Evolutionary conservation across 30 jellyfish, hydroid and myxozoan species (phyloP), one percentile per base, ranked within the genome.

Genomic region (Aurelia sp.): DNA sequence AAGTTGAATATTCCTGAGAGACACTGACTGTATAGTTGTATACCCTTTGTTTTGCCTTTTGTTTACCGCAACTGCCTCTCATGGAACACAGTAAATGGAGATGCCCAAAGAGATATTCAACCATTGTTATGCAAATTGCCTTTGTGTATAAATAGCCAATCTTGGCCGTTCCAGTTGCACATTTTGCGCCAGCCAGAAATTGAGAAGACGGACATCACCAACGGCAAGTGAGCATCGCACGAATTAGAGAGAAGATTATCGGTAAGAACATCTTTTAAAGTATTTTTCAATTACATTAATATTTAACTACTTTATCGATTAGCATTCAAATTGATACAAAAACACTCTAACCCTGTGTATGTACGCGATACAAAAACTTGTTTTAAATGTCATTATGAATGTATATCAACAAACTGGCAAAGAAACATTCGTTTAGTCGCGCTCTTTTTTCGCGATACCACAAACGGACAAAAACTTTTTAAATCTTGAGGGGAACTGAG

Each of bases 61-160:
- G 92, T 82, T 59, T 31, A 16, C 79, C 62, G 78, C 92, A 82
- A 82, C 85, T 82, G 92, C 92, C 82, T 68, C 92, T 70, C 85
- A 57, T 31, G 88, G 71, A 66, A 77, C 88, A 77, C 76, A 61
- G 53, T 52, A 59, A 35, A 35, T 66, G 91, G 82, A 48, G 84
- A 81, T 68, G 87, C 77, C 87, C 83, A 31, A 76, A 72, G 66
- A 61, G 48, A 48, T 69, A 53, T 68, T 50, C 82, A 72, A 31
- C 80, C 86, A 82, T 82, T 82, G 85, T 69, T 82, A 82, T 82
- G 92, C 86, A 82, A 82, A 82, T 82, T 60, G 86, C 79, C 22
- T 44, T 41, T 10, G 17, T 47, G 79, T 53, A 82, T 82, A 82
- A 69, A 72, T 19, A 47, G 58, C 78, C 74, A 64, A 21, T 44